Conservation (phyloP, 2,888 invertebrate species). For the Agrotis exclamationis region DNA sequence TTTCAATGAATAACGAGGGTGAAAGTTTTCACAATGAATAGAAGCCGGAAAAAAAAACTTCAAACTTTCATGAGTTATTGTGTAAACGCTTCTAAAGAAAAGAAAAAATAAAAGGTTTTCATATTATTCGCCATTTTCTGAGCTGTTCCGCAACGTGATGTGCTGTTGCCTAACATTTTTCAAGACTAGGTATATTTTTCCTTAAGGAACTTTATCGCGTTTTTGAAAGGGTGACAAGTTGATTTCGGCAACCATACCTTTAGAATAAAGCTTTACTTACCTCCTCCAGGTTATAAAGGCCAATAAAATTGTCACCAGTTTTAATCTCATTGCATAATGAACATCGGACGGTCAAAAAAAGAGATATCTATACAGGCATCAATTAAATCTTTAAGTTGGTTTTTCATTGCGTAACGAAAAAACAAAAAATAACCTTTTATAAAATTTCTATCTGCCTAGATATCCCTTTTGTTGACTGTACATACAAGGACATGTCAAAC, state of each 20-base stretch:
- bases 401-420: too few relatives aligned
- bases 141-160: neutral
- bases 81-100: constrained; percentile 2
- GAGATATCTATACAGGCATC: too few relatives aligned
- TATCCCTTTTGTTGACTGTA: too few relatives aligned
- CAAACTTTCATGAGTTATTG: neutral
- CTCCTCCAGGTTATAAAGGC: too few relatives aligned
- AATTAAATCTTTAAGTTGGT: too few relatives aligned
- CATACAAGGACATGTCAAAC: too few relatives aligned
- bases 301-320: too few relatives aligned
- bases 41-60: neutral
- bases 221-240: neutral
- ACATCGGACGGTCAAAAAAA: neutral
- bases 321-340: neutral
- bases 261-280: too few relatives aligned
- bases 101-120: neutral
- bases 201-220: neutral
- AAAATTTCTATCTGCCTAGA: too few relatives aligned
- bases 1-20: neutral
- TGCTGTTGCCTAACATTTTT: neutral
- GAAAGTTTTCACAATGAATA: neutral
- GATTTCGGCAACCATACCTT: neutral
- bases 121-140: neutral
- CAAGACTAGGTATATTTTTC: neutral
- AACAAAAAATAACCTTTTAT: too few relatives aligned